Percentiles rank a stretch among this genome's conserved stretches.
phyloP scores from a whole-genome alignment of 2,113 vertebrate species.

The Lophura nycthemera region DNA sequence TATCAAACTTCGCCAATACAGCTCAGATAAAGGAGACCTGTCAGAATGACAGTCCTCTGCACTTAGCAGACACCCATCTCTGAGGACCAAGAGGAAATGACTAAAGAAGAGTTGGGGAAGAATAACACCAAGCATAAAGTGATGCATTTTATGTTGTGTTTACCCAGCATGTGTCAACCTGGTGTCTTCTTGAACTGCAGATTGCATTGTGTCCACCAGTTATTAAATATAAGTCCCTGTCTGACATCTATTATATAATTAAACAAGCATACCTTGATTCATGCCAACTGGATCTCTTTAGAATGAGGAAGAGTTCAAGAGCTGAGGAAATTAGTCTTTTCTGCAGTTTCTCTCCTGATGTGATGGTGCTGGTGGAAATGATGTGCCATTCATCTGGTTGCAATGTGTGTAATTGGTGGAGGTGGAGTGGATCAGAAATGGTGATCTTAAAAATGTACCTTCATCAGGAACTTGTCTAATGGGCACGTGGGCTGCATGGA shows the following conservation, averaged over 20 bases:
- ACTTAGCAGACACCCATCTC: background rate
- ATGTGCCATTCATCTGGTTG: background rate
- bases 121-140: background rate
- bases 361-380: background rate
- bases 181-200: background rate
- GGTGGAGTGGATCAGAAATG: background rate
- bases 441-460: background rate
- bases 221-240: background rate
- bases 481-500: background rate
- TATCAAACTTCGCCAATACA: background rate
- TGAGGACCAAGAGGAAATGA: background rate
- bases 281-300: background rate
- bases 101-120: background rate
- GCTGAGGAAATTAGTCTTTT: background rate
- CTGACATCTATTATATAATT: background rate
- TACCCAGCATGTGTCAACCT: background rate
- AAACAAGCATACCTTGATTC: background rate
- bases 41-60: background rate
- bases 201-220: background rate
- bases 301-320: background rate
- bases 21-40: background rate
- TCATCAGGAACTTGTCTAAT: background rate
- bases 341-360: background rate
- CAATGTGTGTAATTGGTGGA: background rate
- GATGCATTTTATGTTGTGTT: background rate